Evolutionary conservation across 2,888 invertebrate genomes (phyloP).

Genomic region (Uropetala carovei): DNA sequence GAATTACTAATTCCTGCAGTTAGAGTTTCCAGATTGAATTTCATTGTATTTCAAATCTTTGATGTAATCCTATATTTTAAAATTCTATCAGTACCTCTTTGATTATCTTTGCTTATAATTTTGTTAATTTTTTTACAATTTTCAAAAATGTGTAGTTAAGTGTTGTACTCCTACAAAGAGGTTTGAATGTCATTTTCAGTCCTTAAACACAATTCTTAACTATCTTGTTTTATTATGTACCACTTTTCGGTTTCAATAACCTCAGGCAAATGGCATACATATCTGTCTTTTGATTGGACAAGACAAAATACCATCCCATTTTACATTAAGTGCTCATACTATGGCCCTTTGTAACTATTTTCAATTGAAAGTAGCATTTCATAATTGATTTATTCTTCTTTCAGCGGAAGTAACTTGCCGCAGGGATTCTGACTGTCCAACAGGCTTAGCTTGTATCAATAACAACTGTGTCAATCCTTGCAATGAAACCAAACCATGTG

Average conservation of each 20-base stretch:
- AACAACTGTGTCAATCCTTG: slow-evolving; percentile 91
- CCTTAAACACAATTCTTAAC: too few species aligned
- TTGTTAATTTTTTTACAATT: too few species aligned
- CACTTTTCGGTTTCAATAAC: neutral
- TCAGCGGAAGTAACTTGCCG: slow-evolving; percentile 81
- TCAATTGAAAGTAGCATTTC: neutral
- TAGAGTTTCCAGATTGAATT: too few species aligned
- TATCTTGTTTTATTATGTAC: too few species aligned
- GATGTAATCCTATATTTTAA: too few species aligned
- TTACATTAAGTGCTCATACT: neutral
- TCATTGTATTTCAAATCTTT: too few species aligned
- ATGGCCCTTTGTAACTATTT: neutral
- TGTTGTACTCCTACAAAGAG: too few species aligned
- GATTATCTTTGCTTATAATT: too few species aligned
- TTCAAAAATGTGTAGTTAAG: too few species aligned
- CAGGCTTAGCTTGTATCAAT: slow-evolving; percentile 88
- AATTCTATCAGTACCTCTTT: too few species aligned
- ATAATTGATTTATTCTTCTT: slow-evolving; percentile 61
- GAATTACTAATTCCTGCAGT: too few species aligned
- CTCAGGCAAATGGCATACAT: neutral
- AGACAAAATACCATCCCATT: neutral
- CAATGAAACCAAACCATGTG: slow-evolving; percentile 86
- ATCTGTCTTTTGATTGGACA: neutral
- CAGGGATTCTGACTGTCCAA: slow-evolving; percentile 88
- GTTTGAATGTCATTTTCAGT: too few species aligned